Percentiles rank a stretch among this genome's conserved stretches.
Evolutionary conservation across 2,113 vertebrate species (phyloP).

Genomic region (Centrocercus urophasianus): DNA sequence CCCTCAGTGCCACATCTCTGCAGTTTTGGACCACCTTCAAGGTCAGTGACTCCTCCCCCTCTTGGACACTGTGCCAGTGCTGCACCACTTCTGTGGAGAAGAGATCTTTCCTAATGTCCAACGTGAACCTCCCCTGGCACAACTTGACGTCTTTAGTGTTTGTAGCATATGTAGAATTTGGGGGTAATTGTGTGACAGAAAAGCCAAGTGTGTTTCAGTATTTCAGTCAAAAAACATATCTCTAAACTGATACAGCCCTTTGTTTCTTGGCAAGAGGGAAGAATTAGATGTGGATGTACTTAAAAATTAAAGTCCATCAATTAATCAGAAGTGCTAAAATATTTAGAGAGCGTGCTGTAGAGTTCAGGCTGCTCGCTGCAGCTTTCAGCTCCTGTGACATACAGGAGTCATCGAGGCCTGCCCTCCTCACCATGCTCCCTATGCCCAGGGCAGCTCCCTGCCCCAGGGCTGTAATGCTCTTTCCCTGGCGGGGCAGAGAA

Average conservation of each 20-base stretch:
- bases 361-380: not conserved
- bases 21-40: too few relatives aligned
- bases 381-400: not conserved
- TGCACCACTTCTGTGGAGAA: too few relatives aligned
- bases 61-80: too few relatives aligned
- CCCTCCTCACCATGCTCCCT: not conserved
- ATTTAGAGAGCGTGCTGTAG: not conserved
- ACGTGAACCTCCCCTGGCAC: too few relatives aligned
- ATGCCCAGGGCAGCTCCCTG: too few relatives aligned
- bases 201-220: not conserved
- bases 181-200: not conserved
- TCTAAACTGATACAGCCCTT: not conserved
- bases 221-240: not conserved
- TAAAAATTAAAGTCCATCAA: conserved; percentile 29
- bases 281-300: not conserved
- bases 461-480: too few relatives aligned
- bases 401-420: not conserved
- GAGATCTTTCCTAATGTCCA: too few relatives aligned
- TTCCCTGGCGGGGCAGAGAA: not conserved
- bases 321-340: conserved; percentile 45
- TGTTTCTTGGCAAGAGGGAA: not conserved
- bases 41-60: too few relatives aligned
- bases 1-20: too few relatives aligned
- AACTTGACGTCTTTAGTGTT: not conserved
- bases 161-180: not conserved